Evolutionary conservation across 2,888 invertebrate genomes (phyloP), one percentile per base, ranked within the genome.

Genomic region (Diaphora mendica): DNA sequence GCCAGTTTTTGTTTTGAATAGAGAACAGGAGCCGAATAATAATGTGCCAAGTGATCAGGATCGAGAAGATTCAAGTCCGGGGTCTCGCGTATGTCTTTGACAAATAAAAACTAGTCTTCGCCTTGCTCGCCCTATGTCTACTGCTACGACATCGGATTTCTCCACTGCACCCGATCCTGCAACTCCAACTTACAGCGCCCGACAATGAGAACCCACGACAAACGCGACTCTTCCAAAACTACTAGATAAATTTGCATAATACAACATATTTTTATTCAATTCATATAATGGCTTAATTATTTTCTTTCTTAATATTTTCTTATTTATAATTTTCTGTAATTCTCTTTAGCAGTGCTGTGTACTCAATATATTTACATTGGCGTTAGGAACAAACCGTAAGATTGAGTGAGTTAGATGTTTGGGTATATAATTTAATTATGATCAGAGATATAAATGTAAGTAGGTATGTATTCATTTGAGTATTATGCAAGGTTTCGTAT

Each of bases 21-120:
- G 90, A 64, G 91, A 92, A 71, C 87, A 91, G 76, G 93, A 94
- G 79, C 92, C 92, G 74, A 93, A 93, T 80, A 94, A 93, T 76
- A 94, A 93, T 79, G 85, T 89, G 78, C 85, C 89, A 78, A 86
- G 82, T 78, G 90, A 90, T 74, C 85, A 82, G 70, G 90, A 92
- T 59, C 85, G 80, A 44, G 89, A 91, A 68, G 86, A 86, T 42
- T 74, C 77, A 15, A 79, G 78, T 74, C 81, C 86, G 51, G 79
- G 75, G 55, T 80, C 86, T 44, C 83, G 77, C 33, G 87, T 84
- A 64, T 87, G 86, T 75, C 88, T 90, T 81, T 92, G 91, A 92
- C 89, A 75, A 71, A 79, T 82, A 76, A 78, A 80, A 64, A 71
- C 79, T 77, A 83, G 86, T 79, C 80, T 78, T 51, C 85, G 86